These are phyloP conservation scores for Muscicapa comitata DNA, from an alignment of 2,797 vertebrate species.

Conservation along the genomic window DNA sequence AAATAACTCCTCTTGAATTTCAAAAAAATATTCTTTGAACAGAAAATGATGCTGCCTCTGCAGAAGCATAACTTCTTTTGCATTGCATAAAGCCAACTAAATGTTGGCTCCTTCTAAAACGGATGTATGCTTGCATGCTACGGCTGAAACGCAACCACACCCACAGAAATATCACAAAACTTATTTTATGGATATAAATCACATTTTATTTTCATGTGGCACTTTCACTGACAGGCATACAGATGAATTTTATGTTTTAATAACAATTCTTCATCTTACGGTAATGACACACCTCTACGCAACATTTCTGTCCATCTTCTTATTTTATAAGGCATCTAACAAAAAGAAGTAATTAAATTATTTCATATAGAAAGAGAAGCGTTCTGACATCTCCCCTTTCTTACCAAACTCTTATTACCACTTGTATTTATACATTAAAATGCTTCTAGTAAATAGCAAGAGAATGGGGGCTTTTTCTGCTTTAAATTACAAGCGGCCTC, in stretches of 20 bases:
- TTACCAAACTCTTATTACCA: neutral
- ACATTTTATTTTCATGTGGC: neutral
- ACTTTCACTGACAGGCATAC: neutral
- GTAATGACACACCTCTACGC: neutral
- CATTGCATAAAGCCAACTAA: neutral
- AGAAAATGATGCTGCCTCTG: neutral
- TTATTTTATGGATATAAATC: neutral
- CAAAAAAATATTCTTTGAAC: neutral
- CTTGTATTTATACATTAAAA: neutral
- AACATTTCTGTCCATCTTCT: neutral
- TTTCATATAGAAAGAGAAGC: neutral
- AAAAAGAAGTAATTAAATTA: neutral
- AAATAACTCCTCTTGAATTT: neutral
- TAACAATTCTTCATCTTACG: neutral
- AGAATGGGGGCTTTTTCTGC: fast-evolving
- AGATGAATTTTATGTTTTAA: neutral
- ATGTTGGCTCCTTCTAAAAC: neutral
- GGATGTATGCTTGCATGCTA: neutral
- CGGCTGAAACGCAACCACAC: fast-evolving
- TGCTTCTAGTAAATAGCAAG: neutral
- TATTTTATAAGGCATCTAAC: neutral
- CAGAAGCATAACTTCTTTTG: neutral
- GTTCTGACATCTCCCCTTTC: neutral
- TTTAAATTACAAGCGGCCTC: neutral
- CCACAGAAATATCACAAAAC: neutral